Percentiles rank a stretch among this genome's conserved stretches.
Conservation (phyloP, 30 jellyfish, hydroid and myxozoan genomes). For the Cassiopea xamachana region DNA sequence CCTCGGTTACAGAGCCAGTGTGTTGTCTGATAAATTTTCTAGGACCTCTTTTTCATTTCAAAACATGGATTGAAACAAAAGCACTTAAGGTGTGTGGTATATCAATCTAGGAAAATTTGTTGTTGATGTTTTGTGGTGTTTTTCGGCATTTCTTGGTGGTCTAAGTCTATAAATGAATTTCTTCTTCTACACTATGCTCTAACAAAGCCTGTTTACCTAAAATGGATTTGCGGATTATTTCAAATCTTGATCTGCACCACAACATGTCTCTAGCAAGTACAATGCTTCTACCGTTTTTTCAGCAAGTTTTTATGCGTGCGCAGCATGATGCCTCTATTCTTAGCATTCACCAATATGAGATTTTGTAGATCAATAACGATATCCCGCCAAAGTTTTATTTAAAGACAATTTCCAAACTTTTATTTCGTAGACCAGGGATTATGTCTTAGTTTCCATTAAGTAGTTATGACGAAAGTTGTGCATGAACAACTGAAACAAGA, state of each 20-base stretch:
- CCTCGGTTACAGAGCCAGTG: too few relatives aligned
- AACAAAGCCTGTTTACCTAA: conserved; percentile 34
- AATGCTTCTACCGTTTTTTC: neutral
- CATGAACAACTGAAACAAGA: neutral
- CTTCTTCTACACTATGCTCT: neutral
- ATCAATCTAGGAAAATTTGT: neutral
- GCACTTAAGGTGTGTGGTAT: neutral
- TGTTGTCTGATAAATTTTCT: too few relatives aligned
- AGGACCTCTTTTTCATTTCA: too few relatives aligned
- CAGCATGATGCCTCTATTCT: neutral
- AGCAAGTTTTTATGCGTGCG: neutral
- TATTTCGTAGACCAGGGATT: neutral
- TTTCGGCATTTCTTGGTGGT: conserved; percentile 36
- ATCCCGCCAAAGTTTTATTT: neutral
- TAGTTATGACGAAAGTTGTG: neutral
- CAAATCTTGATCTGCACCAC: conserved; percentile 12
- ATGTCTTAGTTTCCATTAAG: neutral
- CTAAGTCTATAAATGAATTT: neutral
- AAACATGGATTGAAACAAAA: neutral
- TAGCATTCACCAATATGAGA: neutral
- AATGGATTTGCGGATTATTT: conserved; percentile 14
- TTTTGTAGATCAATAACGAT: neutral
- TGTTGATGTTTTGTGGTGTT: conserved; percentile 14
- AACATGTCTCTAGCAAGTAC: neutral
- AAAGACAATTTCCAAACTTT: neutral